Evolutionary conservation across 2,797 vertebrate species (phyloP).

Genomic region (Sarcophilus harrisii): DNA sequence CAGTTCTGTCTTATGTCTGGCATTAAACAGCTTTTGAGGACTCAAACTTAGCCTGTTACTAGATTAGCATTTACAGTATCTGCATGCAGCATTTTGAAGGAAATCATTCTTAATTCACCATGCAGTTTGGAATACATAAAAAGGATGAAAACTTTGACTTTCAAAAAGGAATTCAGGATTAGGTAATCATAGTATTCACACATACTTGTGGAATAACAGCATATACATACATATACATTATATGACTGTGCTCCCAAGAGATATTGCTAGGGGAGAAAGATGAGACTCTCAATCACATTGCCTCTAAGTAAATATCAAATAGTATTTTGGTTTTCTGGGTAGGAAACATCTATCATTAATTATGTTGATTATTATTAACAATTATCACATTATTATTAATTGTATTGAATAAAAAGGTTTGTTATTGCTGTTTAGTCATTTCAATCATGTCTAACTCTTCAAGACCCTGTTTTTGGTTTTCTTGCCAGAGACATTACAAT

Average conservation of each 20-base stretch:
- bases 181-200: background rate
- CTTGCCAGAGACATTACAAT: background rate
- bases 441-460: background rate
- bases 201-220: background rate
- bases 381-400: background rate
- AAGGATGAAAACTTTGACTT: slow-evolving; percentile 24
- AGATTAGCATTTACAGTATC: slow-evolving; percentile 7
- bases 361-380: no score
- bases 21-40: slow-evolving; percentile 9
- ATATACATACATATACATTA: background rate
- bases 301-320: slow-evolving; percentile 24
- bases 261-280: background rate
- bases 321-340: slow-evolving; percentile 1
- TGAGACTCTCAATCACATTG: slow-evolving; percentile 18
- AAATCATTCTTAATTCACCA: background rate
- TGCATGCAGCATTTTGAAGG: slow-evolving; percentile 44
- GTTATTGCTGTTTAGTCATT: background rate
- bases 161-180: background rate
- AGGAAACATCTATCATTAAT: background rate
- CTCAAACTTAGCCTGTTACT: slow-evolving; percentile 28
- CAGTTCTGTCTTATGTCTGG: background rate
- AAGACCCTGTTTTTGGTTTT: background rate
- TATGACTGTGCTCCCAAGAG: background rate
- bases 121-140: slow-evolving; percentile 14
- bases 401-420: background rate